Evolutionary conservation across 2,113 vertebrate species (phyloP), one percentile per base, ranked within the genome.

Genomic region (Piaya cayana): DNA sequence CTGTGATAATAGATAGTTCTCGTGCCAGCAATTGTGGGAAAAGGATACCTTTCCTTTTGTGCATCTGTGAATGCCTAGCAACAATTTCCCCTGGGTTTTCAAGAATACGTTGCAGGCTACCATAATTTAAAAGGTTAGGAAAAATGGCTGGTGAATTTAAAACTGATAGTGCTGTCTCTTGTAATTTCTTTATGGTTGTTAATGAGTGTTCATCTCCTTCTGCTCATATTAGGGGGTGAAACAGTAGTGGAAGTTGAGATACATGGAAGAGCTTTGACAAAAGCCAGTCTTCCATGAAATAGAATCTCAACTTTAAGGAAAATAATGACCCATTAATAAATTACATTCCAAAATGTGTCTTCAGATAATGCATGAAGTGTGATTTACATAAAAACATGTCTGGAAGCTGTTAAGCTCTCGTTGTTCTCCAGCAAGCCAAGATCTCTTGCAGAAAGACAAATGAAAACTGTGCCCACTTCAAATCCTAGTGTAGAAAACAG

Each of bases 211-310:
- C 76, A 52, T 92, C 78, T 95, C 84, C 60, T 93, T 89, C 70
- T 78, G 52, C 58, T 90, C 68, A 4, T 59, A 34, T 94, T 92
- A 83, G 64, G 32, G 53, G 32, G 77, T 87, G 91, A 89, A 93
- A 87, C 25, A 64, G 39, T 83, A 79, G 77, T 76, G 68, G 65
- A 96, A 92, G 78, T 86, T 95, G 94, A 91, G 72, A 81, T 93
- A 78, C 50, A 78, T 37, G 83, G 87, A 94, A 93, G 75, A 18
- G 68, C 68, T 92, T 96, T 90, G 76, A 91, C 60, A 82, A 94
- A 96, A 97, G n/a, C 8, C 58, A 92, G 68, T 84, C 88, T 95
- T 95, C 90, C 92, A 74, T 96, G 78, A 96, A 96, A 95, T 74
- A 67, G 75, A 95, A 74, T 79, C 82, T 93, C 75, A 94, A 58